These are phyloP conservation scores for Xanthia togata DNA, from an alignment of 2,888 invertebrate genomes.

Conservation along the genomic window DNA sequence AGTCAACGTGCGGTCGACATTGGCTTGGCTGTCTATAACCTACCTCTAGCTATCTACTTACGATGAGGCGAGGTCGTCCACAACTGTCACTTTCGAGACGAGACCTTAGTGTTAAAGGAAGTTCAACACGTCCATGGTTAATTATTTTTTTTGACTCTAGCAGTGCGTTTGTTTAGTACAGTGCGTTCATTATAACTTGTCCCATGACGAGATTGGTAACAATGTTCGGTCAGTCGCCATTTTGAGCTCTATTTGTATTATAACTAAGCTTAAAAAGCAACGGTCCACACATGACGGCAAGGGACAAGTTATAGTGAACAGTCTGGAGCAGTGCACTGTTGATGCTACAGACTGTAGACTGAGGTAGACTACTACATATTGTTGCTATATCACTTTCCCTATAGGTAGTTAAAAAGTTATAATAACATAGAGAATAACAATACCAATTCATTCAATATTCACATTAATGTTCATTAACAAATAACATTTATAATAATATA, in stretches of 20 bases:
- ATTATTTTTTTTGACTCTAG: conserved; percentile 1
- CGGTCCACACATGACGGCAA: too few relatives aligned
- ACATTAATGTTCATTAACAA: too few relatives aligned
- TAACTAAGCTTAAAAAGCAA: too few relatives aligned
- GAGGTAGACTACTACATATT: not conserved
- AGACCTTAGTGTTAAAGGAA: conserved; percentile 76
- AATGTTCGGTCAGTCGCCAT: too few relatives aligned
- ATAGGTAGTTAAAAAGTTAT: not conserved
- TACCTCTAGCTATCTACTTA: conserved; percentile 7
- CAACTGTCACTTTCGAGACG: conserved; percentile 78
- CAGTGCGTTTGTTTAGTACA: too few relatives aligned
- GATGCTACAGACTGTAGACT: too few relatives aligned
- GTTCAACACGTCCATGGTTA: conserved; percentile 31
- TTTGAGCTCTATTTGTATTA: too few relatives aligned
- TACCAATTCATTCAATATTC: not conserved
- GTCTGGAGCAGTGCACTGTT: too few relatives aligned
- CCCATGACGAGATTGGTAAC: too few relatives aligned
- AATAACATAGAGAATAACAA: not conserved
- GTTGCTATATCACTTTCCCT: not conserved
- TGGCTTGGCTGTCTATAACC: conserved; percentile 75
- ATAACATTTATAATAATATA: too few relatives aligned
- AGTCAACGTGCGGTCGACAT: conserved; percentile 76
- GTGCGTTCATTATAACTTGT: too few relatives aligned
- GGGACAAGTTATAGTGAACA: too few relatives aligned
- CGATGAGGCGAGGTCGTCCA: conserved; percentile 77